Evolutionary conservation across 2,888 invertebrate genomes (phyloP).

Genomic region (Lymantria dispar): DNA sequence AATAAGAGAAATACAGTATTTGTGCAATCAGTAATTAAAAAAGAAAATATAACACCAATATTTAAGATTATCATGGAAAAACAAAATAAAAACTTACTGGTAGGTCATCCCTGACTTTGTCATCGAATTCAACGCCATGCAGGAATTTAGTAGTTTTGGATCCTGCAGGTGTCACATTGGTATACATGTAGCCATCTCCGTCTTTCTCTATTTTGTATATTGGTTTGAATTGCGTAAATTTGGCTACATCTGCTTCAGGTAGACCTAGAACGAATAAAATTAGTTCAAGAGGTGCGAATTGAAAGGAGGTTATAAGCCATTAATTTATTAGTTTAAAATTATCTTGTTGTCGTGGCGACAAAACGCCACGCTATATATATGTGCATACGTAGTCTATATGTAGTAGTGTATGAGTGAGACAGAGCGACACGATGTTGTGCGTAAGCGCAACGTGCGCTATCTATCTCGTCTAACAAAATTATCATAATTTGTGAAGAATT

Average conservation of each 20-base stretch:
- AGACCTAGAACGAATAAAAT: constrained; percentile 18
- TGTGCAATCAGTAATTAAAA: too few species aligned
- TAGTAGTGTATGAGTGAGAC: too few species aligned
- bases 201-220: constrained; percentile 28
- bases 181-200: constrained; percentile 31
- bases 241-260: constrained; percentile 15
- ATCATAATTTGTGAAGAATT: too few species aligned
- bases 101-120: constrained; percentile 10
- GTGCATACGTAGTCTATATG: too few species aligned
- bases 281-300: background rate
- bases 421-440: too few species aligned
- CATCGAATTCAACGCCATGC: constrained; percentile 31
- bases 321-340: background rate
- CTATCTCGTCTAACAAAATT: too few species aligned
- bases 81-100: constrained; percentile 10
- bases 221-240: constrained; percentile 22
- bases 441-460: too few species aligned
- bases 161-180: constrained; percentile 9
- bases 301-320: background rate
- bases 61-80: too few species aligned
- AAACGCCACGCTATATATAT: too few species aligned
- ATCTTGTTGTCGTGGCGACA: too few species aligned
- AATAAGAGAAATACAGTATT: too few species aligned
- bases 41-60: too few species aligned
- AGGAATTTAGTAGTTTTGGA: constrained; percentile 23